phyloP scores from a whole-genome alignment of 2,113 vertebrate species.

The Fulmarus glacialis region DNA sequence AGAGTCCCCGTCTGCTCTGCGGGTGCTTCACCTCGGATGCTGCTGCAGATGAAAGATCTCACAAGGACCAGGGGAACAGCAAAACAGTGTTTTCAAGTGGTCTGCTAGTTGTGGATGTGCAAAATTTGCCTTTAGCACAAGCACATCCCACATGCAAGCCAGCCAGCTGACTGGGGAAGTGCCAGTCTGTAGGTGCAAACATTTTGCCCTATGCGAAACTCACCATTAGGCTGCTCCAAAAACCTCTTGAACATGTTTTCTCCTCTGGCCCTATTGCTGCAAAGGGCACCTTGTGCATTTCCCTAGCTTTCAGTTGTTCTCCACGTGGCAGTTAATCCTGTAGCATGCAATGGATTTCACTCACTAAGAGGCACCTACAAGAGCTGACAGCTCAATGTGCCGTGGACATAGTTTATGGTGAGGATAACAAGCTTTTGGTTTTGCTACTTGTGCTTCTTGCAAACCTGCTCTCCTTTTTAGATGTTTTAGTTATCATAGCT shows the following conservation, averaged over 20 bases:
- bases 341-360: background rate
- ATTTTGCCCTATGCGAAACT: background rate
- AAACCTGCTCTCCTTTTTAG: background rate
- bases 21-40: fast-evolving
- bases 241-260: fast-evolving
- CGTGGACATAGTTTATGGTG: background rate
- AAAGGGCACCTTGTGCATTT: background rate
- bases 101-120: background rate
- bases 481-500: background rate
- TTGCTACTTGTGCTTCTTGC: background rate
- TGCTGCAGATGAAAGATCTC: background rate
- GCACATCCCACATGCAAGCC: background rate
- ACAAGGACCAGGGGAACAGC: background rate
- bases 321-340: background rate
- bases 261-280: background rate
- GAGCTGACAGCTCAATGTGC: background rate
- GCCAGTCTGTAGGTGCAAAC: background rate
- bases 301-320: background rate
- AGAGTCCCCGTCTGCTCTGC: fast-evolving
- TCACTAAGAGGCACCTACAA: background rate
- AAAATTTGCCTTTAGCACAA: background rate
- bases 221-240: background rate
- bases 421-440: background rate
- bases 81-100: background rate
- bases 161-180: background rate